Base-by-base conservation (phyloP, 2,797 vertebrate species). In the Gadopsis marmoratus region DNA sequence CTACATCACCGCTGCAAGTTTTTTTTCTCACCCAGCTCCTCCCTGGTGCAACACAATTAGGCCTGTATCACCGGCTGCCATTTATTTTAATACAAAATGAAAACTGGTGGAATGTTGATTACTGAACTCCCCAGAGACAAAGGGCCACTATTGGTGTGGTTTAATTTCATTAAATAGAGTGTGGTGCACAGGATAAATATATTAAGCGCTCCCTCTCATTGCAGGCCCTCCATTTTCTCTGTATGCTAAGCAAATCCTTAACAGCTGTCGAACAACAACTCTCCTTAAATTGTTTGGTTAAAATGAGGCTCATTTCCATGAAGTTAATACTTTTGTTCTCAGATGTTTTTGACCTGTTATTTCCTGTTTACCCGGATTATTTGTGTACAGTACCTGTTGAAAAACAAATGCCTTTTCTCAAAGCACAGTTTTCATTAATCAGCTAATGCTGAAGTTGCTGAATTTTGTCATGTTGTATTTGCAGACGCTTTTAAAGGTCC, bases 151-250 rank as follows among this genome's bases (percentile, higher is more conserved):
- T 96, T 95, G 96, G 96, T 95, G 96, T 96, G 96, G 83, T 97
- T 97, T 97, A 97, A 98, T 97, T 98, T 97, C 96, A 97, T 98
- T 98, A 97, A 97, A 95, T 96, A 96, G 95, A 96, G 96, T 96
- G 96, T 89, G 93, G 95, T 93, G 96, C 96, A 94, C 93, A 93
- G 95, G 95, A 97, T 97, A 97, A 96, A 97, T 95, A 95, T 96
- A 96, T 96, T 96, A 96, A 96, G 76, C 82, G 62, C 73, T 82
- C 78, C 73, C 84, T 72, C 81, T 82, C 45, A 65, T 64, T 73
- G 63, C 58, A 64, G 68, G 69, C 47, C 71, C 71, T 74, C 79
- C 66, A 47, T 91, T 96, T 96, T 96, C 95, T 97, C 96, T 96
- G 95, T 94, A 94, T 96, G 95, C 95, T 95, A 96, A 97, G 96